A percentile compares a stretch with the other conserved stretches of the same genome.
These are phyloP conservation scores for Macaca nemestrina DNA, from an alignment of 2,113 vertebrate genomes.

Conservation along the genomic window DNA sequence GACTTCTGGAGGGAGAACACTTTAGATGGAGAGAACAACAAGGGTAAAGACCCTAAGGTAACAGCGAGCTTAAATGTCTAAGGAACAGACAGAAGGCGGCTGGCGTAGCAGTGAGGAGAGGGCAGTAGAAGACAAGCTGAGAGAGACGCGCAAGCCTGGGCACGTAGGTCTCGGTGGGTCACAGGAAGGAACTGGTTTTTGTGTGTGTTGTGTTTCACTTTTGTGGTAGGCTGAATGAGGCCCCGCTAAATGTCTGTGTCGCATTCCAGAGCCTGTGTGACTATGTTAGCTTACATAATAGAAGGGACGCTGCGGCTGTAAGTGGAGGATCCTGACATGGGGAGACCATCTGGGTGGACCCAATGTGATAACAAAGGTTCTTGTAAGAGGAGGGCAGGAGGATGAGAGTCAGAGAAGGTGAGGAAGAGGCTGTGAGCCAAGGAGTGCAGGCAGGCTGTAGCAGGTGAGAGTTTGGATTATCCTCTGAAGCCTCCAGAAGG, in stretches of 20 bases:
- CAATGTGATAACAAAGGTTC: not conserved
- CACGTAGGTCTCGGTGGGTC: accelerated
- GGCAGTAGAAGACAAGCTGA: not conserved
- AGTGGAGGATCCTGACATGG: not conserved
- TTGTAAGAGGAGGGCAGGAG: not conserved
- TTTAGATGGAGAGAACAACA: not conserved
- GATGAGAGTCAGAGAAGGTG: not conserved
- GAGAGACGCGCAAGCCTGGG: not conserved
- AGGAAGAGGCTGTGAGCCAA: not conserved
- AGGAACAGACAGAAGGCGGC: accelerated
- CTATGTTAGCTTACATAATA: not conserved
- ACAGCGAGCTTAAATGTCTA: not conserved
- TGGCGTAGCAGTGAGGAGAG: not conserved
- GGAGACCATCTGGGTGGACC: not conserved
- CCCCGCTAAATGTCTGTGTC: not conserved
- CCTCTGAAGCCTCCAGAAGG: not conserved
- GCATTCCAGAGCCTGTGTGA: not conserved
- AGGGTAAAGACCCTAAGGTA: not conserved
- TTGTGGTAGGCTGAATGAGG: not conserved
- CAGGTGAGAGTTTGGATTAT: not conserved
- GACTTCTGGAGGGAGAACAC: not conserved
- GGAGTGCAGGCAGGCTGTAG: not conserved
- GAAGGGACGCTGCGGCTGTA: not conserved
- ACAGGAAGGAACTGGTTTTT: not conserved
- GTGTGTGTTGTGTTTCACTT: not conserved